Percentiles rank a stretch among this genome's conserved stretches.
Conservation (phyloP, 37 sponge, comb jelly and placozoan genomes). For the Axinella damicornis region DNA sequence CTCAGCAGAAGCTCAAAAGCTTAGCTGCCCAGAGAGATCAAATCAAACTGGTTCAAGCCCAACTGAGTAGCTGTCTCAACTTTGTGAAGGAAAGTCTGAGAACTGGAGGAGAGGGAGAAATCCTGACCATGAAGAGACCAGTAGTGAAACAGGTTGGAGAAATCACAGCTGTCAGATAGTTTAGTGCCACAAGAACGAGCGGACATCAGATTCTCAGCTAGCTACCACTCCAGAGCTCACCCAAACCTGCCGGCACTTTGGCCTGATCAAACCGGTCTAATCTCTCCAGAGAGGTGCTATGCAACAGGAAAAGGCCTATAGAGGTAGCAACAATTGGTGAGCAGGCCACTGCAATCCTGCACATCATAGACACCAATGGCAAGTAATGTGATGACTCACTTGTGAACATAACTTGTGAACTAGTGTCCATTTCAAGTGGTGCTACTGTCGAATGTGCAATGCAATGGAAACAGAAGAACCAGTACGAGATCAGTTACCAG, state of each 20-base stretch:
- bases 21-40: neutral
- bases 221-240: constrained; percentile 5
- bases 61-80: constrained; percentile 8
- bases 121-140: constrained; percentile 17
- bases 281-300: too few species aligned
- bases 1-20: neutral
- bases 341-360: neutral
- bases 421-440: neutral
- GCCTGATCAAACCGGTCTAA: neutral
- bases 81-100: constrained; percentile 8
- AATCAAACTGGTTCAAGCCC: constrained; percentile 1
- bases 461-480: neutral
- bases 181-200: neutral
- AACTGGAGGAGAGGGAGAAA: constrained; percentile 1
- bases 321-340: neutral
- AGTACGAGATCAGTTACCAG: constrained; percentile 10
- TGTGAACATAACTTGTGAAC: neutral
- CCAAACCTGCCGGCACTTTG: constrained; percentile 7
- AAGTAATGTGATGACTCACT: neutral
- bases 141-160: constrained; percentile 12
- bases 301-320: neutral
- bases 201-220: neutral
- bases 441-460: neutral
- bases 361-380: neutral
- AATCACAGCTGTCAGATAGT: neutral